A percentile compares a stretch with the other conserved stretches of the same genome.
Evolutionary conservation across 53 echinoderm and acorn worm species (phyloP).

Genomic region (Echinometra lucunter): DNA sequence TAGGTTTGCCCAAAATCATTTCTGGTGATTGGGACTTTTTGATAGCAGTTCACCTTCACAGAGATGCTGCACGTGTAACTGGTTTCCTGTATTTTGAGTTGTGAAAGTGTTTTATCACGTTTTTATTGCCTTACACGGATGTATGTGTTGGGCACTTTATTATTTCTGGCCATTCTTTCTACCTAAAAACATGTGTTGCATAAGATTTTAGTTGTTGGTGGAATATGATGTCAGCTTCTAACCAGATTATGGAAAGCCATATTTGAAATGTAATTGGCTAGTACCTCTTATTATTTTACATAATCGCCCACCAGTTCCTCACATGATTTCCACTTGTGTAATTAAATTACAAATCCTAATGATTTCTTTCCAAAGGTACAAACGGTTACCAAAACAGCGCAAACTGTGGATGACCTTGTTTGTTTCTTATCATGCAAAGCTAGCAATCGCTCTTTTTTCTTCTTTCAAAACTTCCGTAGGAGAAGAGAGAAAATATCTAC

Average conservation of each 20-base stretch:
- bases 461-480: constrained; percentile 54
- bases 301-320: constrained; percentile 35
- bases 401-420: constrained; percentile 57
- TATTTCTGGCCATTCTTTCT: neutral
- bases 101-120: neutral
- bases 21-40: too few species aligned
- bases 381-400: constrained; percentile 28
- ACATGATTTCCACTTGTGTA: constrained; percentile 15
- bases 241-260: neutral
- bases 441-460: constrained; percentile 28
- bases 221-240: neutral
- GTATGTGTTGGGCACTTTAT: neutral
- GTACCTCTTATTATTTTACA: neutral
- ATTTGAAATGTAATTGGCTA: neutral
- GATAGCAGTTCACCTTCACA: neutral
- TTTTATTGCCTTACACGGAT: neutral
- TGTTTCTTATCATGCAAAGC: constrained; percentile 21
- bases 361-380: neutral
- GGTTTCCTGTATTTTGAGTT: neutral
- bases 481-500: constrained; percentile 66
- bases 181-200: neutral
- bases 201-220: neutral
- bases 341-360: neutral
- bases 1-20: too few species aligned
- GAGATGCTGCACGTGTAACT: neutral